Conservation (phyloP, 1,140 invertebrate species). For the Meteorus sp. region DNA sequence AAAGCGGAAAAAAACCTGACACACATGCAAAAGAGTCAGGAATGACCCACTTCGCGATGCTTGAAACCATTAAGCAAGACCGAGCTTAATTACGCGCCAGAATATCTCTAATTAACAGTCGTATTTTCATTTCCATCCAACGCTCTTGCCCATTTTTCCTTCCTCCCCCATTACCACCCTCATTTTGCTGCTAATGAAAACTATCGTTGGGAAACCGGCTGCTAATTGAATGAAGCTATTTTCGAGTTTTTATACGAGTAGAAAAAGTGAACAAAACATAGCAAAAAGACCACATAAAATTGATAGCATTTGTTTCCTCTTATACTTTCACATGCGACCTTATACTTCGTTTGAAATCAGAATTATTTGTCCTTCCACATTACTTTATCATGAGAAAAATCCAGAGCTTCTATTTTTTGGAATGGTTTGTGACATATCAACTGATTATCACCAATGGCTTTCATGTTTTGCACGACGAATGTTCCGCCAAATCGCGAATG, state of each 20-base stretch:
- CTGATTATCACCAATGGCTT: constrained; percentile 85
- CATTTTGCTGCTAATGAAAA: constrained; percentile 40
- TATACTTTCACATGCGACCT: not conserved
- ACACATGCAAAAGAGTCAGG: not conserved
- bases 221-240: constrained; percentile 34
- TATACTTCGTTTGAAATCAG: not conserved
- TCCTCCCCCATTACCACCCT: constrained; percentile 2
- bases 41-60: constrained; percentile 44
- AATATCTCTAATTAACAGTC: constrained; percentile 50
- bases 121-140: constrained; percentile 39
- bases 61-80: constrained; percentile 41
- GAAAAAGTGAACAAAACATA: not conserved
- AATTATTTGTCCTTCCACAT: constrained; percentile 17
- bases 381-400: constrained; percentile 77
- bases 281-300: not conserved
- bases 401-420: constrained; percentile 71
- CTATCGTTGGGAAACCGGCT: constrained; percentile 30
- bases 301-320: too few species aligned
- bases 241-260: not conserved
- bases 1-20: constrained; percentile 20
- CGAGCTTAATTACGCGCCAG: constrained; percentile 43
- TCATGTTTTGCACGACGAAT: constrained; percentile 89
- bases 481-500: constrained; percentile 94
- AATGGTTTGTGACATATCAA: constrained; percentile 87
- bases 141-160: constrained; percentile 14